Base-by-base conservation (phyloP, 2,797 vertebrate genomes). In the Poeciliopsis gracilis region DNA sequence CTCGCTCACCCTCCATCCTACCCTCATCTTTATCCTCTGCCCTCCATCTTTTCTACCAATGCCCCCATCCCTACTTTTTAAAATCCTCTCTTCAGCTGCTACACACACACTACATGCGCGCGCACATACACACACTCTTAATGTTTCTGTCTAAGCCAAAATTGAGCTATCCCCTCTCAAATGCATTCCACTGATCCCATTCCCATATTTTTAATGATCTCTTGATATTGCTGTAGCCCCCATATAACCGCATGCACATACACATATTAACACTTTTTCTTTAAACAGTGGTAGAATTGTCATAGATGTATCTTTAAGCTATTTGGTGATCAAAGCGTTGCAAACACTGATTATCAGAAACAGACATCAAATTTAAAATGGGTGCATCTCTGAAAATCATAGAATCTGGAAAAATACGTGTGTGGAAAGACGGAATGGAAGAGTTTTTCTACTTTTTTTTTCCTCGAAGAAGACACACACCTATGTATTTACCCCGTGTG, bases 161-260 rank as follows among this genome's bases (percentile, higher is more conserved):
- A 92, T 93, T 91, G 92, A 93, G 89, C 84, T 83, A 78, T 87
- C 86, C 86, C 89, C 82, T 90, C 88, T 92, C 81, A 84, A 86
- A 84, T 88, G 84, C 83, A 85, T 92, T 84, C 72, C 73, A 82
- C 88, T 93, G 90, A 93, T 93, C 90, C 90, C 90, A 84, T 90
- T 91, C 86, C 88, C 87, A 78, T 89, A 87, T 92, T 90, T 91
- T 91, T 92, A 90, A 92, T 92, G 82, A 92, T 91, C 82, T 88
- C 81, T 73, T 51, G 6, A 86, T 81, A 84, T 90, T 28, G 7
- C 78, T 77, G 57, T 70, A 38, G 46, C 12, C 15, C 4, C 59
- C 46, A 57, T 38, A 57, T 77, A 61, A 41, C 36, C 43, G 33
- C 16, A 23, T 66, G 47, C 69, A 38, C 77, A 75, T 59, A 16